Base-by-base conservation (phyloP, 2,113 vertebrate species). In the Tachycineta bicolor region DNA sequence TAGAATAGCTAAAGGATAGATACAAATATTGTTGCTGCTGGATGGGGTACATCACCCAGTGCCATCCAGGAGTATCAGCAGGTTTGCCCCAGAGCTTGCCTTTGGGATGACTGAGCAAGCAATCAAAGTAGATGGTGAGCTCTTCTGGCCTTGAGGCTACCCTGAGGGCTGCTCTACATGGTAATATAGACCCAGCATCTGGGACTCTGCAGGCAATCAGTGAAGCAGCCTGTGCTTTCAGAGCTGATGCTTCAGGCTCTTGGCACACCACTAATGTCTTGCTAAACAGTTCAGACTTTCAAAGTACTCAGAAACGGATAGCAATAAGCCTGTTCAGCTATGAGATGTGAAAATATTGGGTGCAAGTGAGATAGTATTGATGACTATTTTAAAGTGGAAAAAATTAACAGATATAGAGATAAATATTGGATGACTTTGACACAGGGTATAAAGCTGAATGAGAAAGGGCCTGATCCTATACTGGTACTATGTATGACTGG, bases 201-300 rank as follows among this genome's bases (percentile, higher is more conserved):
- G 83, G 62, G 67, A 58, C 67, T 83, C 79, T 62, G 53, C 47
- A 12, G 62, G 46, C 1, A 0, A 52, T 95, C 74, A 85, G 37
- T 62, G 89, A 83, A 91, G 74, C 83, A 91, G 84, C 55, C 67
- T 85, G 59, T 82, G 69, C n/a, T 87, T 80, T 91, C 74, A 65
- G 81, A 79, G 55, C 49, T 93, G 74, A 64, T 76, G 91, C 89
- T 96, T 62, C 46, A 56, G 67, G 81, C 70, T 82, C 70, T 85
- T 94, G 77, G 67, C 74, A 83, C 21, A 79, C 24, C 23, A 23
- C n/a, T 89, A 59, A 73, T 2, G 6, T 64, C 67, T 85, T 41
- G 23, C 74, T 91, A 73, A 92, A 79, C 17, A 69, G 31, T 77
- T 96, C 52, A 56, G 49, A 56, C 41, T 79, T 85, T 69, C 53